phyloP scores from a whole-genome alignment of 35 echinoderm and acorn worm genomes.

The Hemicentrotus pulcherrimus region DNA sequence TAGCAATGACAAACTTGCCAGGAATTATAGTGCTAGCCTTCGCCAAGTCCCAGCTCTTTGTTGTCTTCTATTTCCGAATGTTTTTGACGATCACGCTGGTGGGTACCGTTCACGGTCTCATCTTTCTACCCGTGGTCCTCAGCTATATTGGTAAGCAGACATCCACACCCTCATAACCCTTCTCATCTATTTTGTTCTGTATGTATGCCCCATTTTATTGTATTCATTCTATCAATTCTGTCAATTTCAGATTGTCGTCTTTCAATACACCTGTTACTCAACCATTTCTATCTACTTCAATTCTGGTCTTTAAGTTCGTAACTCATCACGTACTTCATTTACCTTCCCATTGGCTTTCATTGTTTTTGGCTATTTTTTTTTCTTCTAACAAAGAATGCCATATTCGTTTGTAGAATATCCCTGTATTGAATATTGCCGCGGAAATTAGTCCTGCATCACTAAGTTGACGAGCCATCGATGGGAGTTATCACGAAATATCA shows the following conservation, averaged over 20 bases:
- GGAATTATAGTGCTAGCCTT: constrained; percentile 93
- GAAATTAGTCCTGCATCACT: background rate
- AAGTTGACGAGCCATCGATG: too few species aligned
- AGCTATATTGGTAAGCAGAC: constrained; percentile 77
- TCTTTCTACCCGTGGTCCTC: constrained; percentile 87
- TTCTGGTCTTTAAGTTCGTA: background rate
- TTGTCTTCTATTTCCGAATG: constrained; percentile 99
- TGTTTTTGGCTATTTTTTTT: background rate
- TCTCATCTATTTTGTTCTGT: background rate
- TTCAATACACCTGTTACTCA: background rate
- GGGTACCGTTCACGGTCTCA: constrained; percentile 80
- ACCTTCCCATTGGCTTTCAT: background rate
- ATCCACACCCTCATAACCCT: background rate
- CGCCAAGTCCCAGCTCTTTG: constrained; percentile 94
- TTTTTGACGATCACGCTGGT: constrained; percentile 90
- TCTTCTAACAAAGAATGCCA: background rate
- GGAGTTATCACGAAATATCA: too few species aligned
- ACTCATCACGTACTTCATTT: background rate
- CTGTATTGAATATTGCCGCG: background rate
- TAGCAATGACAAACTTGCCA: constrained; percentile 96
- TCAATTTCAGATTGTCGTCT: background rate
- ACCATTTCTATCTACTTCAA: background rate
- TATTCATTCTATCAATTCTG: background rate
- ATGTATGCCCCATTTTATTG: background rate
- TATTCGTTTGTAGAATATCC: too few species aligned